Evolutionary conservation across 2,888 invertebrate species (phyloP), one percentile per base, ranked within the genome.

Genomic region (Pherbina coryleti): DNA sequence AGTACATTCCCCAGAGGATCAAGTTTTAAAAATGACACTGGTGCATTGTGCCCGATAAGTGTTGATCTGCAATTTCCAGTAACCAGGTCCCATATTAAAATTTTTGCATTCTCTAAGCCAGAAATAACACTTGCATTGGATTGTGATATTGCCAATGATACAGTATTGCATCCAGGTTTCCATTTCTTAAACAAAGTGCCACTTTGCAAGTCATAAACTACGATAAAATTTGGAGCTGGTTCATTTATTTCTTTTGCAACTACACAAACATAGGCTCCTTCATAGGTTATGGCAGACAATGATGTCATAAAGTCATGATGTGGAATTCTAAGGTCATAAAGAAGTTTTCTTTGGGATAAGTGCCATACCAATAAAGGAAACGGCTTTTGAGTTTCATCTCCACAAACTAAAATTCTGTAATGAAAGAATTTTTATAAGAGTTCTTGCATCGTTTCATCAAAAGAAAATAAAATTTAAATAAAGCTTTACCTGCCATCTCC

Each of bases 341-440:
- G 91, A 80, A 97, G 91, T 88, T 96, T 96, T 76, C 95, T 92
- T 25, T 95, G 95, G 57, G 95, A 92, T 81, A 97, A 91, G 84
- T 96, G 96, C 97, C 97, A 97, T 51, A 97, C 97, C 64, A 97
- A 92, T 81, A 97, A 90, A 0, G 96, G 96, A 89, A 96, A 97
- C 22, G 97, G 97, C 88, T 96, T 97, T 89, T 97, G 96, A 1
- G 96, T 96, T 91, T 97, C 97, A 89, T 97, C 97, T 8, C 97
- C 97, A 87, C 97, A 97, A 2, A 97, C 96, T 80, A 96, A 91
- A 74, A 96, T 93, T 86, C 95, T 95, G 86, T 25, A 89, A 89
- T 75, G 34, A 79, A 67, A 74, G 44, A 67, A 49, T 25, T 66
- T 70, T 14, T 34, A 11, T 53, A 67, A 44, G 1, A 64, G 11